Evolutionary conservation across 2,797 vertebrate species (phyloP).

Genomic region (Karalla daura): DNA sequence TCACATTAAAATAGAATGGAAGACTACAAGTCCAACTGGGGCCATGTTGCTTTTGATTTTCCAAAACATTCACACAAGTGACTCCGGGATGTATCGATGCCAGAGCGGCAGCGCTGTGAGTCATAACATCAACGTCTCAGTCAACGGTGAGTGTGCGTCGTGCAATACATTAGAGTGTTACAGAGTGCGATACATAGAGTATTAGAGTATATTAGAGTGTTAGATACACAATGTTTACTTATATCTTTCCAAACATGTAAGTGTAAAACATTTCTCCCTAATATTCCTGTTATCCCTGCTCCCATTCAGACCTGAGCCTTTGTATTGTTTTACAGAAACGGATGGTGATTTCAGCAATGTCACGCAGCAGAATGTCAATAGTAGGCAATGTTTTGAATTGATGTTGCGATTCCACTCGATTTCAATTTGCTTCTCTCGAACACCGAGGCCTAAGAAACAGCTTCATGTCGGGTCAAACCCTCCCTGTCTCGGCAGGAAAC

Average conservation of each 20-base stretch:
- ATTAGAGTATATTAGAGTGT: too few relatives aligned
- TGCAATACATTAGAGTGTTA: too few relatives aligned
- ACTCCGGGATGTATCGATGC: slow-evolving; percentile 45
- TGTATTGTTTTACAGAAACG: slow-evolving; percentile 30
- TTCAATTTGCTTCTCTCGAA: neutral
- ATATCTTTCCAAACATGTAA: too few relatives aligned
- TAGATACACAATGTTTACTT: too few relatives aligned
- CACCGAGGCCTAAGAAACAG: neutral
- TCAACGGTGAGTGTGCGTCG: slow-evolving; percentile 49
- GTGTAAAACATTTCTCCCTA: neutral
- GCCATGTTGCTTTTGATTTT: neutral
- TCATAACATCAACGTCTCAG: slow-evolving; percentile 16
- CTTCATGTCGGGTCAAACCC: neutral
- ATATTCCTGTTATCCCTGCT: too few relatives aligned
- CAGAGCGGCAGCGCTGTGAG: fast-evolving
- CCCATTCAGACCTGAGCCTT: neutral
- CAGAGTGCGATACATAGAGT: too few relatives aligned
- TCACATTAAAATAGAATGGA: neutral
- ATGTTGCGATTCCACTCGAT: too few relatives aligned
- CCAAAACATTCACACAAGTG: neutral
- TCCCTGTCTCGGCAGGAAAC: neutral
- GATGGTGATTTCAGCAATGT: fast-evolving
- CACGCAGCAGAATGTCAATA: neutral
- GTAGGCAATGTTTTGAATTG: too few relatives aligned
- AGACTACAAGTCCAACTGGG: fast-evolving